A percentile compares a stretch with the other conserved stretches of the same genome.
These are phyloP conservation scores for Adela reaumurella DNA, from an alignment of 2,888 invertebrate genomes.

Conservation along the genomic window DNA sequence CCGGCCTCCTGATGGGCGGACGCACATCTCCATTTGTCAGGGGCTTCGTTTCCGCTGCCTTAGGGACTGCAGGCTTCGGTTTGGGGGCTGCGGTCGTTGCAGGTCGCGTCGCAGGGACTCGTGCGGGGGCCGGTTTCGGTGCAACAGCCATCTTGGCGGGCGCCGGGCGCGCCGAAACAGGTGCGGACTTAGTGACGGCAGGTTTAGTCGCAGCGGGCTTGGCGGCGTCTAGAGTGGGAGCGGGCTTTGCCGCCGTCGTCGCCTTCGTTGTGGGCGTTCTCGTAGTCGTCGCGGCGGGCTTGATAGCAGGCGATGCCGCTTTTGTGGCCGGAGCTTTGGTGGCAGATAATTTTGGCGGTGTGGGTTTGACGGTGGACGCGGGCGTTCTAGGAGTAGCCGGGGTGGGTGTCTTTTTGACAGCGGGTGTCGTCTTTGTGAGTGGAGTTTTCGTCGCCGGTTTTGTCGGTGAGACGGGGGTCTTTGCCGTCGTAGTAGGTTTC, in stretches of 20 bases:
- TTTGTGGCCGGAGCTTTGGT: constrained; percentile 11
- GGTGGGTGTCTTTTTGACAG: constrained; percentile 14
- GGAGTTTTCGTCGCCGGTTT: constrained; percentile 1
- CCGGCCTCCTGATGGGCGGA: constrained; percentile 17
- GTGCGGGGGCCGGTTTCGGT: constrained; percentile 17
- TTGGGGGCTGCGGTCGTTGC: constrained; percentile 20
- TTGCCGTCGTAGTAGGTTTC: constrained; percentile 12
- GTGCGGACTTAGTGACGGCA: constrained; percentile 13
- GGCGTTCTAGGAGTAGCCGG: constrained; percentile 11
- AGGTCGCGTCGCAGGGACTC: constrained; percentile 17
- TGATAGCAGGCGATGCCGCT: constrained; percentile 8
- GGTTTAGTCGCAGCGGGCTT: constrained; percentile 13
- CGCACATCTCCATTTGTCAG: constrained; percentile 56
- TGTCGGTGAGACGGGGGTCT: background rate
- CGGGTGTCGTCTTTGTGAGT: constrained; percentile 15
- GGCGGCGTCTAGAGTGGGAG: constrained; percentile 7
- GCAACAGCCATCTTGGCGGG: constrained; percentile 15
- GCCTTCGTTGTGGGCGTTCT: constrained; percentile 16
- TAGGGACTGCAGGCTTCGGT: constrained; percentile 17
- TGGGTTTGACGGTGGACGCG: constrained; percentile 13
- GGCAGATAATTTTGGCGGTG: constrained; percentile 11
- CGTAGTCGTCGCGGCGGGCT: constrained; percentile 18
- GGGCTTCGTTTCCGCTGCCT: constrained; percentile 45
- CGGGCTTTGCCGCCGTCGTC: constrained; percentile 12
- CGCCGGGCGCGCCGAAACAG: constrained; percentile 14